phyloP scores from a whole-genome alignment of 2,888 invertebrate genomes.

The Sisyra nigra region DNA sequence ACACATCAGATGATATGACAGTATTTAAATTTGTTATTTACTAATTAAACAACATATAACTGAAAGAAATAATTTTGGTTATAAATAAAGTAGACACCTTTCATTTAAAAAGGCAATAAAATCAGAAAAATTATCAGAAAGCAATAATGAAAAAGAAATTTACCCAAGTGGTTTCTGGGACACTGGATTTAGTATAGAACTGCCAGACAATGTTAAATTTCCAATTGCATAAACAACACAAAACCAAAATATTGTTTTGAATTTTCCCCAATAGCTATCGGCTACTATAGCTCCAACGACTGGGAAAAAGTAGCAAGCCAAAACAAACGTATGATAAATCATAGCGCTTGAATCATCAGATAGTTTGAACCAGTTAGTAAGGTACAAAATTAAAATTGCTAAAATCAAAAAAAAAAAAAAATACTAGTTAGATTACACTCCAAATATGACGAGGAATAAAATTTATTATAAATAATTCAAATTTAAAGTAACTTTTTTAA shows the following conservation, averaged over 20 bases:
- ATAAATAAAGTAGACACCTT: too few relatives aligned
- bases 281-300: conserved; percentile 85
- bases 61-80: too few relatives aligned
- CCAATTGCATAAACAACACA: conserved; percentile 78
- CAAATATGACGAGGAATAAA: too few relatives aligned
- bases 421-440: too few relatives aligned
- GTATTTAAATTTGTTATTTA: too few relatives aligned
- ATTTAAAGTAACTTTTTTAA: too few relatives aligned
- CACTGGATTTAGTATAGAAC: conserved; percentile 25
- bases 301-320: conserved; percentile 82
- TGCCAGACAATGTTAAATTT: conserved; percentile 57
- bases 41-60: too few relatives aligned
- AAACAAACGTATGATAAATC: conserved; percentile 76
- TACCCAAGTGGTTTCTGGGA: background rate
- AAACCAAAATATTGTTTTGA: conserved; percentile 74
- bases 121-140: too few relatives aligned
- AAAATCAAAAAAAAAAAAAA: conserved; percentile 23
- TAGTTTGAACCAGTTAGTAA: conserved; percentile 61
- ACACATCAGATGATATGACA: too few relatives aligned
- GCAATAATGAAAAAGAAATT: background rate
- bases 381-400: conserved; percentile 89
- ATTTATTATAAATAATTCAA: too few relatives aligned
- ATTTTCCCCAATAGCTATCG: conserved; percentile 85
- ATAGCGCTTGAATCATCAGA: conserved; percentile 61
- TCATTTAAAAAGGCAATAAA: too few relatives aligned